Percentiles rank a stretch among this genome's conserved stretches.
phyloP scores from a whole-genome alignment of 2,113 vertebrate species.

The Grammomys dolichurus region DNA sequence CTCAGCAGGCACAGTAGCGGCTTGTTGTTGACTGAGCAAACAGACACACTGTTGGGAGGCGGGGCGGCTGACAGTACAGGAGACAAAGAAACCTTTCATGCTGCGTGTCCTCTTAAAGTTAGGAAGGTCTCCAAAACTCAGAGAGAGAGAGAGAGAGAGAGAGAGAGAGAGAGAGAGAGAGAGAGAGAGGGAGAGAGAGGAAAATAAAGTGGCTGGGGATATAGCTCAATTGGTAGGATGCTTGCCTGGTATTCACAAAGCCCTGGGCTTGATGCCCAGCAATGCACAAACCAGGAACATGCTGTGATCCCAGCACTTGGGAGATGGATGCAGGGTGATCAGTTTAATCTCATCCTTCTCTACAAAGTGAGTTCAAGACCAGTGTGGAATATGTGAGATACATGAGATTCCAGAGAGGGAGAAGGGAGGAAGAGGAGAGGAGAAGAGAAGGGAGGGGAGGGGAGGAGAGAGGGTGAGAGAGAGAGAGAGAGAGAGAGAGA shows the following conservation, averaged over 20 bases:
- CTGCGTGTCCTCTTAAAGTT: neutral
- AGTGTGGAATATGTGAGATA: neutral
- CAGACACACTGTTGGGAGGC: neutral
- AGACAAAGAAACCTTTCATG: neutral
- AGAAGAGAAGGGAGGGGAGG: too few species aligned
- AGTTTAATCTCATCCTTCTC: neutral
- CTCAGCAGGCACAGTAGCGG: neutral
- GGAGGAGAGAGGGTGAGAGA: neutral
- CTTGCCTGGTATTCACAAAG: too few species aligned
- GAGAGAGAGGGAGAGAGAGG: neutral
- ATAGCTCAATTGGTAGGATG: neutral
- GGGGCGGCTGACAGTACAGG: neutral
- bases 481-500: neutral
- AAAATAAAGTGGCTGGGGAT: too few species aligned
- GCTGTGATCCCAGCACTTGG: too few species aligned
- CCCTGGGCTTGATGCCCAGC: too few species aligned
- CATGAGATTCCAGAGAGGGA: neutral
- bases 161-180: neutral
- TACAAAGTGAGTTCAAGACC: neutral
- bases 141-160: neutral
- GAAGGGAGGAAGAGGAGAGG: neutral
- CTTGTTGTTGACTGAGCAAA: conserved; percentile 34
- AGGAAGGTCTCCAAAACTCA: neutral
- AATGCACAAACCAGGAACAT: too few species aligned
- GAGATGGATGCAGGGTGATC: neutral